Base-by-base conservation (phyloP, 2,797 vertebrate genomes). In the Megaceryle alcyon region DNA sequence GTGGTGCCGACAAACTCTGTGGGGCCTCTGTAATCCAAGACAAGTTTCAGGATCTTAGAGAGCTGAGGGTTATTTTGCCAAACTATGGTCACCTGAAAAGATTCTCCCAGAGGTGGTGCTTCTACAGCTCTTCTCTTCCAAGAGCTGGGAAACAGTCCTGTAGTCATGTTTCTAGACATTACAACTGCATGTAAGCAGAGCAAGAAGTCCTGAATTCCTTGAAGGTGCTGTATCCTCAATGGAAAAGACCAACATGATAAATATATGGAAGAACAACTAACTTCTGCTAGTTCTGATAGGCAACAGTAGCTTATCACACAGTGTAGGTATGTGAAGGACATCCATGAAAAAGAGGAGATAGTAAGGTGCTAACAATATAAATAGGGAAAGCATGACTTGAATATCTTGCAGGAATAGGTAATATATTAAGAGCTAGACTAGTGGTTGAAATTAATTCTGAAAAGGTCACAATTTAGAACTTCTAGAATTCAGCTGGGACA, bases 271-370 rank as follows among this genome's bases (percentile, higher is more conserved):
- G 71, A 85, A 28, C 2, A 3, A 6, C 18, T 41, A 20, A 12
- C 60, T 69, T 91, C 23, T 87, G 12, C 37, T 54, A 48, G 46
- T 22, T 23, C 12, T 68, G 57, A 61, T 60, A 60, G 35, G 65
- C 23, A 56, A 4, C 20, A 54, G 28, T 37, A 14, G 12, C 31
- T 92, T 78, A 8, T 59, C 54, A 4, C 21, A 75, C 28, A 35
- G 0, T 0, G 1, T 35, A 56, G 10, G 25, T 48, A 11, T 11
- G 3, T 31, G 33, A 78, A 64, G 12, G 23, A 25, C 37, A 41
- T 53, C 41, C 13, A 7, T 41, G 49, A 21, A 76, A 80, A 82
- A 20, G 43, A 33, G 13, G 39, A 66, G 16, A 18, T 73, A 16
- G 35, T 78, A 31, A 59, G 23, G 12, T 59, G 9, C 10, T 76